phyloP scores from a whole-genome alignment of 2,113 vertebrate genomes.

The Smithornis capensis region DNA sequence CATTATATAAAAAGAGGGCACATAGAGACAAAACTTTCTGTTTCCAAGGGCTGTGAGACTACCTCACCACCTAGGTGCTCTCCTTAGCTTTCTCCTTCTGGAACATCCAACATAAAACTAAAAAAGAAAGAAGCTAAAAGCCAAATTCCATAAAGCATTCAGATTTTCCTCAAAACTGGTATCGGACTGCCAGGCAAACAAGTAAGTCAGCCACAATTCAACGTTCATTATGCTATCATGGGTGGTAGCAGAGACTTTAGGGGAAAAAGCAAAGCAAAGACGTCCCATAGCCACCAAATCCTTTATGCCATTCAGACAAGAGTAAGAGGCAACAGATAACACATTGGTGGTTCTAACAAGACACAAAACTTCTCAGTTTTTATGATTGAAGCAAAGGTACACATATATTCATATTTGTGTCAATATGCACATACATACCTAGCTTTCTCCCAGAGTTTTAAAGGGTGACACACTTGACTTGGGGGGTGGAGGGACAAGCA shows the following conservation, averaged over 20 bases:
- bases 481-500: not conserved
- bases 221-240: not conserved
- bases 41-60: not conserved
- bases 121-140: not conserved
- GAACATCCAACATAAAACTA: not conserved
- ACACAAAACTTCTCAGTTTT: not conserved
- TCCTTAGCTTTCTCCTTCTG: not conserved
- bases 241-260: not conserved
- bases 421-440: fast-evolving
- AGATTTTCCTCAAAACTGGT: not conserved
- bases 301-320: not conserved
- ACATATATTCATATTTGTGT: not conserved
- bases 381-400: not conserved
- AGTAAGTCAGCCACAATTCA: not conserved
- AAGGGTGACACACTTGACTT: not conserved
- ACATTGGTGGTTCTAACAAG: not conserved
- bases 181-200: not conserved
- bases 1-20: not conserved
- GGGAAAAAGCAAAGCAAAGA: not conserved
- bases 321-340: not conserved
- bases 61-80: not conserved
- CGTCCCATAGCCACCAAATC: not conserved
- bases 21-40: not conserved
- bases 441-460: not conserved
- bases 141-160: not conserved